Conservation (phyloP, 92 coral and sea anemone species). For the Desmophyllum pertusum region DNA sequence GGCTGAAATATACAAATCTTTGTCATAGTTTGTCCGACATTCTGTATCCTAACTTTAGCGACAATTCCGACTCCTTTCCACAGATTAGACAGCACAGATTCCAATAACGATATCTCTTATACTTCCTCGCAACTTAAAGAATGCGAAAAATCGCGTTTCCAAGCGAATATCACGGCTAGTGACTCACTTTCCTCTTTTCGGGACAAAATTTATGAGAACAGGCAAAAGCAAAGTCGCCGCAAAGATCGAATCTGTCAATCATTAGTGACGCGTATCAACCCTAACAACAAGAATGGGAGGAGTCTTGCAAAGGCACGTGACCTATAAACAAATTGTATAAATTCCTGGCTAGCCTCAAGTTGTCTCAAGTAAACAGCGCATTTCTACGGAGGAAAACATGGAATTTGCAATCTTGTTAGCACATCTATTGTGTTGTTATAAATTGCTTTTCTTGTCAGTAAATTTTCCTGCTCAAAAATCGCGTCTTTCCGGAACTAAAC, state of each 20-base stretch:
- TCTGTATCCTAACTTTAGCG: conserved; percentile 16
- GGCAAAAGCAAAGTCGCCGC: conserved; percentile 24
- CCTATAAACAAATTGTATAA: conserved; percentile 17
- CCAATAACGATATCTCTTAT: conserved; percentile 37
- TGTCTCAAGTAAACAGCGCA: background rate
- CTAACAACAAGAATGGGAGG: conserved; percentile 43
- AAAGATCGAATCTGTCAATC: conserved; percentile 44
- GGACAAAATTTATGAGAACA: conserved; percentile 20
- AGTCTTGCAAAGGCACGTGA: conserved; percentile 37
- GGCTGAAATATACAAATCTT: background rate
- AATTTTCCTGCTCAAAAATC: conserved; percentile 4
- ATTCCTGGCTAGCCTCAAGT: conserved; percentile 2
- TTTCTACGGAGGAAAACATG: conserved; percentile 25
- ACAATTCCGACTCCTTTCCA: background rate
- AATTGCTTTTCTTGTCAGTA: background rate
- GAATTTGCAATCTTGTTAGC: conserved; percentile 17
- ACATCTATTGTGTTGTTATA: background rate
- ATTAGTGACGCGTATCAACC: conserved; percentile 32
- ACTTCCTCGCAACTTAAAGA: conserved; percentile 6
- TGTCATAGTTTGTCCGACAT: conserved; percentile 2
- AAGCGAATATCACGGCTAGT: conserved; percentile 20
- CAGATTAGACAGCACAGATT: background rate
- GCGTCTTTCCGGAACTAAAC: conserved; percentile 32
- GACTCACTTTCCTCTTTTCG: conserved; percentile 27
- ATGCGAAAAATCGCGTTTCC: conserved; percentile 33